Evolutionary conservation across 2,888 invertebrate genomes (phyloP), one percentile per base, ranked within the genome.

Genomic region (Cephus rjabovi): DNA sequence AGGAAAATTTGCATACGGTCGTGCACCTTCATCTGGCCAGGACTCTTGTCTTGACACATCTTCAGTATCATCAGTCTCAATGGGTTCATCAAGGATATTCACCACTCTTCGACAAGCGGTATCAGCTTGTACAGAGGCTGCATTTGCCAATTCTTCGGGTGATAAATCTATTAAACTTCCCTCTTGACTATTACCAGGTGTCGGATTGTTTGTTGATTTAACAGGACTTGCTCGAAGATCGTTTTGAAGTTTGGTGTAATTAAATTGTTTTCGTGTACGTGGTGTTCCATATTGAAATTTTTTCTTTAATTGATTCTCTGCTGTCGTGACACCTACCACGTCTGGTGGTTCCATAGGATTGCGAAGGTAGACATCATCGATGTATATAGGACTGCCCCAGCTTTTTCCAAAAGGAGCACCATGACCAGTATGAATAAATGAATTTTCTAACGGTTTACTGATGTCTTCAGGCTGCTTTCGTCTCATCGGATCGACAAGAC

Each of bases 341-440:
- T 95, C 95, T 0, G 94, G 94, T 0, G 95, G 95, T 83, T 94
- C 94, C 95, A 96, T 95, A 0, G 96, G 96, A 91, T 96, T 96
- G 76, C 94, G 93, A 77, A 96, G 91, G 89, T 96, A 96, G 85
- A 96, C 95, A 90, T 96, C 95, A 88, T 97, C 97, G 81, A 97
- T 96, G 79, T 93, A 93, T 1, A 94, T 94, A 0, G 97, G 96
- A 86, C 95, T 95, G 1, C 98, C 98, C 98, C 98, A 98, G 11
- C 95, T 95, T 84, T 95, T 95, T 1, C 96, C 96, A 83, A 95
- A 95, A 0, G 95, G 94, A 15, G 95, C 94, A 0, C 95, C 95
- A 81, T 95, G 95, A 0, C 95, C 95, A 0, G 97, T 95, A 87
- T 97, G 97, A 77, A 97, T 96, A 84, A 97, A 96, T 0, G 97